These are phyloP conservation scores for Calephelis perditalis DNA, from an alignment of 2,888 invertebrate genomes.

Conservation along the genomic window DNA sequence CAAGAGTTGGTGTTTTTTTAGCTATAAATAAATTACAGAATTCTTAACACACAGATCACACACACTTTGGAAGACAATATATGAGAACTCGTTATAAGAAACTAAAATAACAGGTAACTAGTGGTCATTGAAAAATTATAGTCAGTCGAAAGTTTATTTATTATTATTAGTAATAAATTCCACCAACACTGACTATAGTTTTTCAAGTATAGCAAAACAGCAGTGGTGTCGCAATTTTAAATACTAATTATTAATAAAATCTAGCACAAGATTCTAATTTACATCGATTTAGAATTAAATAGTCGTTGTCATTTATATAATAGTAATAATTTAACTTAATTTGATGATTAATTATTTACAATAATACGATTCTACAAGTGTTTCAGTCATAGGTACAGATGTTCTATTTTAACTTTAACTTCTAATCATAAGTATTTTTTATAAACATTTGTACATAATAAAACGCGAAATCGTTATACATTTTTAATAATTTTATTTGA, in stretches of 20 bases:
- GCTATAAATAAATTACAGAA: constrained; percentile 22
- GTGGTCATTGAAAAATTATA: constrained; percentile 21
- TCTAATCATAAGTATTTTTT: constrained; percentile 37
- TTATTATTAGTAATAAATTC: neutral
- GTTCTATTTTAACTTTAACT: constrained; percentile 35
- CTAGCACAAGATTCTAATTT: constrained; percentile 45
- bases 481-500: constrained; percentile 33
- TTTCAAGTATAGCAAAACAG: constrained; percentile 39
- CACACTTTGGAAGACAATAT: constrained; percentile 70
- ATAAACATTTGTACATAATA: constrained; percentile 22
- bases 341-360: constrained; percentile 31
- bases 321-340: constrained; percentile 36
- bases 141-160: constrained; percentile 23
- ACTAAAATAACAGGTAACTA: constrained; percentile 27
- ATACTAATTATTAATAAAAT: constrained; percentile 33
- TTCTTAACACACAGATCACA: constrained; percentile 41
- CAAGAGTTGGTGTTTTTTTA: constrained; percentile 23
- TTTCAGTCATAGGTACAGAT: constrained; percentile 63
- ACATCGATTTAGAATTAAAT: constrained; percentile 74
- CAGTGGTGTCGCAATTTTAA: constrained; percentile 59
- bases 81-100: constrained; percentile 46
- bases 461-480: constrained; percentile 39
- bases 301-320: constrained; percentile 66
- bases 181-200: neutral
- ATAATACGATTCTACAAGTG: constrained; percentile 45